These are phyloP conservation scores for Drosophila saltans DNA, from an alignment of 1,140 invertebrate genomes.

Conservation along the genomic window DNA sequence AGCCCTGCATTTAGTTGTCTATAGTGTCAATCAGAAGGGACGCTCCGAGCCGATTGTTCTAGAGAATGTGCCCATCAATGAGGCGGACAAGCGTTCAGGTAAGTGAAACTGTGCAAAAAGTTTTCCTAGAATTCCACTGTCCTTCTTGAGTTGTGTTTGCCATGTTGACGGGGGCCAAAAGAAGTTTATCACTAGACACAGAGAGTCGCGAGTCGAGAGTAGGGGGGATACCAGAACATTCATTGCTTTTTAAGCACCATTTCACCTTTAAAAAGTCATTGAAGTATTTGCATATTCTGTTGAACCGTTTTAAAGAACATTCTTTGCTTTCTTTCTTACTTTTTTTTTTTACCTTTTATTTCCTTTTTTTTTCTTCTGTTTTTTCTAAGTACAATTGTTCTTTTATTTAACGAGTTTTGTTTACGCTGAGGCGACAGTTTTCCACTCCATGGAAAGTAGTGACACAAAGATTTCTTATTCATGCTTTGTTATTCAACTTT, in stretches of 20 bases:
- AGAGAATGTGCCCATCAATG: conserved; percentile 93
- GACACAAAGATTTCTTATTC: conserved; percentile 71
- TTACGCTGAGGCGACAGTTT: conserved; percentile 60
- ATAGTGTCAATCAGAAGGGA: conserved; percentile 94
- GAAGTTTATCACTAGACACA: not conserved
- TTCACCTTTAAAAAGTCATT: conserved; percentile 83
- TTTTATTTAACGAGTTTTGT: conserved; percentile 83
- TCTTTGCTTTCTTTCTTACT: conserved; percentile 35
- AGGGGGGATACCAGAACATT: conserved; percentile 42
- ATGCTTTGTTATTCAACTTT: conserved; percentile 76
- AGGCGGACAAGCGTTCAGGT: conserved; percentile 94
- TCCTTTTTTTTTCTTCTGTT: conserved; percentile 16
- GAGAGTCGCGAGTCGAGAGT: not conserved
- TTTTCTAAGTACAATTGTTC: conserved; percentile 77
- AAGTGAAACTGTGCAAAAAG: conserved; percentile 72
- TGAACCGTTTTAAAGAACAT: conserved; percentile 72
- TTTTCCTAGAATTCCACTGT: conserved; percentile 45
- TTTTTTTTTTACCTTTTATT: conserved; percentile 29
- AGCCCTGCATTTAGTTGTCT: conserved; percentile 90
- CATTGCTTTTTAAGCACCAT: conserved; percentile 82
- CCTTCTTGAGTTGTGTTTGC: conserved; percentile 34
- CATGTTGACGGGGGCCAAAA: too few relatives aligned
- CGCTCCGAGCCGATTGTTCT: conserved; percentile 91
- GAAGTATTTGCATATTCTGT: conserved; percentile 82
- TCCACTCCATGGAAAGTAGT: conserved; percentile 50